phyloP scores from a whole-genome alignment of 2,888 invertebrate genomes.

The Eudemis profundana region DNA sequence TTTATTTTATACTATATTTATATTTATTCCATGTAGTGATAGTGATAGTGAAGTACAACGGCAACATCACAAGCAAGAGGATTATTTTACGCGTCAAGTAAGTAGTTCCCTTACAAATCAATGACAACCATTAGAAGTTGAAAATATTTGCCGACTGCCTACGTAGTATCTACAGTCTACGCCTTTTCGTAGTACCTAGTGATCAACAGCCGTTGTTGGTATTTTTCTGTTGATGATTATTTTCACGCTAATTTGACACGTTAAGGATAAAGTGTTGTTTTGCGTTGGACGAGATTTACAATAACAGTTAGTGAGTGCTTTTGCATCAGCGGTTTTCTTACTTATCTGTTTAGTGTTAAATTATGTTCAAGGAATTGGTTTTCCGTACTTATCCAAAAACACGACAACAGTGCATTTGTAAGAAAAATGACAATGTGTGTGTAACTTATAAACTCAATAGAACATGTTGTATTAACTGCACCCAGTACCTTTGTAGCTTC shows the following conservation, averaged over 20 bases:
- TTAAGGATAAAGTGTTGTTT: conserved; percentile 14
- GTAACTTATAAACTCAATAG: no score
- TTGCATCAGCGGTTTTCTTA: conserved; percentile 21
- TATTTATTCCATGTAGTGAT: no score
- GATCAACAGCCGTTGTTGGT: conserved; percentile 6
- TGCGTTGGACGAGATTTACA: conserved; percentile 15
- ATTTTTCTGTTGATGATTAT: conserved; percentile 6
- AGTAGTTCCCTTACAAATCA: conserved; percentile 3
- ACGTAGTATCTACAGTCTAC: conserved; percentile 12
- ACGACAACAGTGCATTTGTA: not conserved
- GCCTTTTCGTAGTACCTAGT: conserved; percentile 23
- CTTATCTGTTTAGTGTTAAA: conserved; percentile 24
- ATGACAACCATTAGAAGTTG: conserved; percentile 16
- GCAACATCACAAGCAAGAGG: no score
- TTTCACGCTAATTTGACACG: conserved; percentile 25
- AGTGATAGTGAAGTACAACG: no score
- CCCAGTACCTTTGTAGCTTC: no score
- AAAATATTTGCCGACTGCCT: conserved; percentile 29
- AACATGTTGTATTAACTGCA: no score
- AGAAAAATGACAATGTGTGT: not conserved
- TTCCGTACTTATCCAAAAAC: not conserved
- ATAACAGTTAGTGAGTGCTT: conserved; percentile 20
- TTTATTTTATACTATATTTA: no score
- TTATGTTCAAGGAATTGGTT: conserved; percentile 23
- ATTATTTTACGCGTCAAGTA: not conserved